Conservation (phyloP, 2,888 invertebrate species). For the Noctua comes region DNA sequence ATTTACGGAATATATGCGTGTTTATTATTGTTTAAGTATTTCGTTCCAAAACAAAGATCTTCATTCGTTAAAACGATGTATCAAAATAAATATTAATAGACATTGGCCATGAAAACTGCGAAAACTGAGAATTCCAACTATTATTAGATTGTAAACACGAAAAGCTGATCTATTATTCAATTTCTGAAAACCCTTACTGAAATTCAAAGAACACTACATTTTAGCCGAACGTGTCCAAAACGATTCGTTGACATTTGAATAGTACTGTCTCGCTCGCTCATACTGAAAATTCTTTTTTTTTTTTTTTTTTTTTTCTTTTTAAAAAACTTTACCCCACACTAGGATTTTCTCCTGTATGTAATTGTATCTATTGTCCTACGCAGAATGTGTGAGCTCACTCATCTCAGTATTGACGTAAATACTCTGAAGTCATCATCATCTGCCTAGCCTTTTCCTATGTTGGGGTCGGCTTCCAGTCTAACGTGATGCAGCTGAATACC, state of each 20-base stretch:
- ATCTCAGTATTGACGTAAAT: background rate
- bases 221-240: background rate
- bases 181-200: conserved; percentile 1
- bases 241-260: background rate
- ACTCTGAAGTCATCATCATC: background rate
- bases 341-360: too few species aligned
- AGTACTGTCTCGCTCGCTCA: background rate
- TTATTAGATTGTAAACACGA: background rate
- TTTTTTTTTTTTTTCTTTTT: too few species aligned
- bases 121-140: conserved; percentile 8
- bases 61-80: background rate
- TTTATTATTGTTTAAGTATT: background rate
- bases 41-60: conserved; percentile 8
- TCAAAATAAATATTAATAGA: conserved; percentile 15
- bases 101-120: background rate
- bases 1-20: background rate
- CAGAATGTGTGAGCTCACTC: background rate
- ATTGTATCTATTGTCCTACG: background rate
- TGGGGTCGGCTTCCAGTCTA: background rate
- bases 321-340: too few species aligned
- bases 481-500: background rate
- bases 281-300: too few species aligned
- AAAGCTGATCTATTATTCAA: conserved; percentile 30
- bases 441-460: background rate
- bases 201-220: conserved; percentile 10